Conservation (phyloP, 2,888 invertebrate species). For the Heterodera filipjevi region DNA sequence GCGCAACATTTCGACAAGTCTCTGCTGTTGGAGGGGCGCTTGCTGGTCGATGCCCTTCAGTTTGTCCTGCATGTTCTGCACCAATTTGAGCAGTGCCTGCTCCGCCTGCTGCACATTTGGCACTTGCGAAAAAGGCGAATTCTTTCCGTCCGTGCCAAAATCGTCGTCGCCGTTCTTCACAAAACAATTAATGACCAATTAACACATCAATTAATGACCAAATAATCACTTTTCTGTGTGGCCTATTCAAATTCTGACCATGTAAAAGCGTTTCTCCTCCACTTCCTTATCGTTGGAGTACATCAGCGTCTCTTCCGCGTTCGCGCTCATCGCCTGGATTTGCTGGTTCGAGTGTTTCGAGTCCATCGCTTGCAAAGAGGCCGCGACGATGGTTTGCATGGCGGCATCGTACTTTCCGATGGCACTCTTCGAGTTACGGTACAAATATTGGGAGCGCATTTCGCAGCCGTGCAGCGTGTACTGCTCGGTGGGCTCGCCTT, state of each 20-base stretch:
- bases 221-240: not conserved
- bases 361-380: constrained; percentile 32
- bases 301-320: constrained; percentile 46
- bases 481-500: constrained; percentile 46
- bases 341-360: constrained; percentile 22
- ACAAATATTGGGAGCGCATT: constrained; percentile 53
- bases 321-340: constrained; percentile 5
- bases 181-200: not conserved
- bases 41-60: constrained; percentile 39
- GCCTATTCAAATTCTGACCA: constrained; percentile 44
- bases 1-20: constrained; percentile 55
- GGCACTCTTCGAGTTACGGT: constrained; percentile 41
- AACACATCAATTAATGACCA: not conserved
- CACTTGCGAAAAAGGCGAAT: constrained; percentile 41
- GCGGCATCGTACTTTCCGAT: constrained; percentile 35
- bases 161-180: constrained; percentile 49
- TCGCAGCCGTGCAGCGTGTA: constrained; percentile 45
- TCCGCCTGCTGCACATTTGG: constrained; percentile 39
- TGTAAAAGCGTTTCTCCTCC: constrained; percentile 53
- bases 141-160: constrained; percentile 28
- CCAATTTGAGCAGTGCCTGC: constrained; percentile 22
- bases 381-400: constrained; percentile 43
- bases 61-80: constrained; percentile 23
- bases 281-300: constrained; percentile 48
- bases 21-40: constrained; percentile 44